phyloP scores from a whole-genome alignment of 2,113 vertebrate species.

The Todiramphus saurophagus region DNA sequence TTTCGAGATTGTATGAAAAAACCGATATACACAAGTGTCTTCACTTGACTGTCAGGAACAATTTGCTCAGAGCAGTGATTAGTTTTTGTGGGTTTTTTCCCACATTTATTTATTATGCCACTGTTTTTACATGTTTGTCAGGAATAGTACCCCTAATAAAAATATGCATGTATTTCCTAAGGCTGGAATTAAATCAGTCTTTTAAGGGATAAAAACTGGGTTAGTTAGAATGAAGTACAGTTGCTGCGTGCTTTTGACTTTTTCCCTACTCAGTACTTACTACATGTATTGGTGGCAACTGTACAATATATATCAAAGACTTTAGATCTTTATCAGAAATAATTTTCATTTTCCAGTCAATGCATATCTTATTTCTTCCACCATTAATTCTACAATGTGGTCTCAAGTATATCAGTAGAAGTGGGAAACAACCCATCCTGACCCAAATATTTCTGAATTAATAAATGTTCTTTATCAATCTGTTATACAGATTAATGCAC shows the following conservation, averaged over 20 bases:
- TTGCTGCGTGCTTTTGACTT: neutral
- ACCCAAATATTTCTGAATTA: slow-evolving; percentile 75
- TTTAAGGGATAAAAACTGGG: neutral
- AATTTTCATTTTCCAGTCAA: slow-evolving; percentile 80
- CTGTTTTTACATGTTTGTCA: neutral
- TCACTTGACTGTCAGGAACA: neutral
- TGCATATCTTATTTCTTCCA: slow-evolving; percentile 81
- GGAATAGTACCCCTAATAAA: neutral
- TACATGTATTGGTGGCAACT: slow-evolving; percentile 27
- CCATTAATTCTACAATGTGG: slow-evolving; percentile 78
- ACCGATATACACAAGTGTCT: neutral
- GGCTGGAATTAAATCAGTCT: neutral
- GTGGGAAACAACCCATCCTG: slow-evolving; percentile 72
- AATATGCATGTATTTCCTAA: neutral
- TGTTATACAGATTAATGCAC: slow-evolving; percentile 79
- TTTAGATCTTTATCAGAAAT: slow-evolving; percentile 72
- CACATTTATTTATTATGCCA: neutral
- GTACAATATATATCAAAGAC: slow-evolving; percentile 56
- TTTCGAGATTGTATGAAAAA: neutral
- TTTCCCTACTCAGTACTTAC: slow-evolving; percentile 1
- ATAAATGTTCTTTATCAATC: slow-evolving; percentile 78
- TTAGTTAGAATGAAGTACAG: neutral
- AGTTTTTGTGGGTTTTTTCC: neutral
- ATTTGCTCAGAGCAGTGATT: neutral
- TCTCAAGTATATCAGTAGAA: slow-evolving; percentile 74